Evolutionary conservation across 2,113 vertebrate genomes (phyloP).

Genomic region (Bambusicola thoracicus): DNA sequence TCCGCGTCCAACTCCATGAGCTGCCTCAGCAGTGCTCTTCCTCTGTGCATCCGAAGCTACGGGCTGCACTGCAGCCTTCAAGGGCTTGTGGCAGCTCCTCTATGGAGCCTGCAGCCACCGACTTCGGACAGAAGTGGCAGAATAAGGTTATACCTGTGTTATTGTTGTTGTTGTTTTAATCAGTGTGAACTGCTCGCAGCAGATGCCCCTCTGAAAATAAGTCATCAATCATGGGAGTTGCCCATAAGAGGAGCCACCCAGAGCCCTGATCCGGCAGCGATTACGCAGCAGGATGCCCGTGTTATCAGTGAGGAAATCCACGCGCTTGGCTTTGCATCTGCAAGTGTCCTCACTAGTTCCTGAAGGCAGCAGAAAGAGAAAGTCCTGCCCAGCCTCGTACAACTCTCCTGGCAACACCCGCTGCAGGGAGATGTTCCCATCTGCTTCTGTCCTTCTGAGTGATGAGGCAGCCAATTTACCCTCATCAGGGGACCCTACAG

Average conservation of each 20-base stretch:
- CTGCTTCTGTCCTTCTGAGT: not conserved
- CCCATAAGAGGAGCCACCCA: slow-evolving; percentile 27
- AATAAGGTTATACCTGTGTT: not conserved
- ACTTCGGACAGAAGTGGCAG: not conserved
- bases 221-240: slow-evolving; percentile 38
- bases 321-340: not conserved
- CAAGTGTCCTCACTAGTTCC: slow-evolving; percentile 57
- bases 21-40: slow-evolving; percentile 50
- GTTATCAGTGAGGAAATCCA: slow-evolving; percentile 75
- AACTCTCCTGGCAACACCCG: not conserved
- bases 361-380: slow-evolving; percentile 56
- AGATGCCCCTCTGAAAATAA: slow-evolving; percentile 10
- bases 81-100: not conserved
- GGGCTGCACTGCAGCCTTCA: not conserved
- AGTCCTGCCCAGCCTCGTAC: slow-evolving; percentile 11
- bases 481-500: not conserved
- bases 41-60: not conserved
- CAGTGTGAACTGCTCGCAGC: slow-evolving; percentile 7
- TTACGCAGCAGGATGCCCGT: slow-evolving; percentile 71
- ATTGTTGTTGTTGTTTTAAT: not conserved
- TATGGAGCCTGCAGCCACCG: not conserved
- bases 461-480: not conserved
- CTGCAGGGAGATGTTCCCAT: not conserved
- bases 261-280: not conserved
- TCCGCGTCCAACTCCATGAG: not conserved